Conservation (phyloP, 2,888 invertebrate species). For the Therioaphis trifolii region DNA sequence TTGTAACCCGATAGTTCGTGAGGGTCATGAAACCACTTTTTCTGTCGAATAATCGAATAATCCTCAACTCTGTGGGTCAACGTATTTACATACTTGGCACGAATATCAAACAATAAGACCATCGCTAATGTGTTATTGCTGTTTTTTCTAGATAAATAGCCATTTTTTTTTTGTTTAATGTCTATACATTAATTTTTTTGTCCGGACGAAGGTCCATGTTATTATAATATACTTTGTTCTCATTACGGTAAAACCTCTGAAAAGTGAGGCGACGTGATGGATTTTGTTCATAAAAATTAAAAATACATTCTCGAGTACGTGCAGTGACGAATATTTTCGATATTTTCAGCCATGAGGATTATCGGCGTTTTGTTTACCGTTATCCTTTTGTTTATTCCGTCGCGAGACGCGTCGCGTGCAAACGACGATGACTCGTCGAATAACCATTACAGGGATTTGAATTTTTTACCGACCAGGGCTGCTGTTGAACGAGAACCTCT, state of each 20-base stretch:
- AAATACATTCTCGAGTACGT: not conserved
- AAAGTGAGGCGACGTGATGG: slow-evolving; percentile 16
- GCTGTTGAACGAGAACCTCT: slow-evolving; percentile 81
- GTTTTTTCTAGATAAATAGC: slow-evolving; percentile 38
- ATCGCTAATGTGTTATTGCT: slow-evolving; percentile 38
- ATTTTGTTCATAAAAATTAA: slow-evolving; percentile 8
- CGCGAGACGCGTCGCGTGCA: slow-evolving; percentile 5
- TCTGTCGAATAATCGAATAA: not conserved
- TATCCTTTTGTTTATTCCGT: slow-evolving; percentile 45
- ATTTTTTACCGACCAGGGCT: slow-evolving; percentile 75
- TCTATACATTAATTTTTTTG: slow-evolving; percentile 6
- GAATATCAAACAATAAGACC: slow-evolving; percentile 51
- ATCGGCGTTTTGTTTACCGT: slow-evolving; percentile 44
- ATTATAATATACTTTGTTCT: not conserved
- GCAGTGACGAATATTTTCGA: slow-evolving; percentile 12
- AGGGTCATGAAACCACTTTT: slow-evolving; percentile 45
- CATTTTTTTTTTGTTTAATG: not conserved
- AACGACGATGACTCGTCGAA: slow-evolving; percentile 11
- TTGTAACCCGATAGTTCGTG: slow-evolving; percentile 36
- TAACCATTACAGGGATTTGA: not conserved
- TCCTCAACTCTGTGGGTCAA: slow-evolving; percentile 40
- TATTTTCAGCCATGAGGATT: slow-evolving; percentile 57
- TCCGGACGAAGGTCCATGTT: not conserved
- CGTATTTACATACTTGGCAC: slow-evolving; percentile 33
- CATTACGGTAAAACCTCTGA: slow-evolving; percentile 42